Percentiles rank a stretch among this genome's conserved stretches.
Conservation (phyloP, 2,888 invertebrate genomes). For the Torymus texanus region DNA sequence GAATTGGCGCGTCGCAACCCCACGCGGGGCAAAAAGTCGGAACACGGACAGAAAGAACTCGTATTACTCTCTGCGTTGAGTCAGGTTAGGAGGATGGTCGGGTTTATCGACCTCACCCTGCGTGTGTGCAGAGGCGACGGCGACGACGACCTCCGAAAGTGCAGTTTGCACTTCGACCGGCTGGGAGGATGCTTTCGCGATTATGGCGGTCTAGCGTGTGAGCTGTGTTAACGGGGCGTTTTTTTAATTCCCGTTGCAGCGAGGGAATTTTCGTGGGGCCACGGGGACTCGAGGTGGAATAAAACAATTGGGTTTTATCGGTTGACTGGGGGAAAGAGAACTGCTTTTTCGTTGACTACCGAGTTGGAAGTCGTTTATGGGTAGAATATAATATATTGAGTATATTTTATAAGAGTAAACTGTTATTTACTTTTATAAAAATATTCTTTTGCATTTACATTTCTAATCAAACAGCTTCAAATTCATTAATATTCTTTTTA, state of each 20-base stretch:
- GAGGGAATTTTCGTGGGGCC: conserved; percentile 1
- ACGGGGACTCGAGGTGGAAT: background rate
- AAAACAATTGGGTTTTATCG: conserved; percentile 45
- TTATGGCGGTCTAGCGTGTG: conserved; percentile 31
- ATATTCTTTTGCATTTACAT: no score
- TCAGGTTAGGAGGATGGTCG: conserved; percentile 30
- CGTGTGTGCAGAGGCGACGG: background rate
- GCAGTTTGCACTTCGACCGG: conserved; percentile 13
- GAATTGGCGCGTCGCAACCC: background rate
- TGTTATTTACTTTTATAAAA: no score
- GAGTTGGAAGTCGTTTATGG: background rate
- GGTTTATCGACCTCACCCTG: conserved; percentile 43
- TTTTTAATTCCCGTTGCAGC: conserved; percentile 14
- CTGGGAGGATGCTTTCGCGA: conserved; percentile 33
- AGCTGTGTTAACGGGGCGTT: background rate
- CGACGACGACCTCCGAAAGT: conserved; percentile 22
- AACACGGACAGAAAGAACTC: conserved; percentile 2
- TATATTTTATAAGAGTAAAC: no score
- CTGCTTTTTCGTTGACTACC: background rate
- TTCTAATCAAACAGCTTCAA: no score
- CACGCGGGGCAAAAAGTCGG: conserved; percentile 11
- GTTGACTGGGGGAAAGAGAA: background rate
- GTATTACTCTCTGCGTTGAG: conserved; percentile 35
- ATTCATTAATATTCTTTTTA: no score
- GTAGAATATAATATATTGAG: no score